Evolutionary conservation across 2,113 vertebrate species (phyloP).

Genomic region (Pterocles orientalis): DNA sequence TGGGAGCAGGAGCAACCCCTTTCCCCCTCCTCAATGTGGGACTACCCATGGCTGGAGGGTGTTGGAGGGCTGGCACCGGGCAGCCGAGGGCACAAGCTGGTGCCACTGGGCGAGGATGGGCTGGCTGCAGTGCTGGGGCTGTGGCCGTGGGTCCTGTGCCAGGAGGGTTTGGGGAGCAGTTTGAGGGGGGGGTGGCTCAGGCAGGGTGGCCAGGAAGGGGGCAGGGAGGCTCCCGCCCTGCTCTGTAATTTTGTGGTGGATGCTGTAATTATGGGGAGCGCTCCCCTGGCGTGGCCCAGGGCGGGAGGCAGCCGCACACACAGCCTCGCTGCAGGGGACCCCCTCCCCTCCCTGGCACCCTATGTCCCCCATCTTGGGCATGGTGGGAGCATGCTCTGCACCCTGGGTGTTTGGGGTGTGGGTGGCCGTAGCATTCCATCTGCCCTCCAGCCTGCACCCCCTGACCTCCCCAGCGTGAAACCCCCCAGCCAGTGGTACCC

Average conservation of each 20-base stretch:
- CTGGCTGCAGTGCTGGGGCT: accelerated
- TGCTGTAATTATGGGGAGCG: constrained; percentile 14
- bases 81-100: background rate
- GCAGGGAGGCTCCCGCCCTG: background rate
- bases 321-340: background rate
- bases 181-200: background rate
- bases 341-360: background rate
- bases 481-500: background rate
- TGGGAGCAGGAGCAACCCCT: background rate
- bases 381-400: accelerated
- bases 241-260: constrained; percentile 34
- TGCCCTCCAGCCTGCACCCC: background rate
- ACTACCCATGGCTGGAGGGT: background rate
- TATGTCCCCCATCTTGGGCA: accelerated
- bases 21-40: too few relatives aligned
- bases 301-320: background rate
- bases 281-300: background rate
- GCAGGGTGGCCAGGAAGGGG: constrained; percentile 27
- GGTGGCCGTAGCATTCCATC: background rate
- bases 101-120: background rate
- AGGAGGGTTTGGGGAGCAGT: background rate
- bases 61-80: accelerated
- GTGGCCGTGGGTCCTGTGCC: background rate
- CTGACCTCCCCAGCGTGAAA: accelerated
- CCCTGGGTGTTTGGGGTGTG: background rate